A percentile compares a stretch with the other conserved stretches of the same genome.
phyloP scores from a whole-genome alignment of 2,797 vertebrate genomes.

The Tiaroga cobitis region DNA sequence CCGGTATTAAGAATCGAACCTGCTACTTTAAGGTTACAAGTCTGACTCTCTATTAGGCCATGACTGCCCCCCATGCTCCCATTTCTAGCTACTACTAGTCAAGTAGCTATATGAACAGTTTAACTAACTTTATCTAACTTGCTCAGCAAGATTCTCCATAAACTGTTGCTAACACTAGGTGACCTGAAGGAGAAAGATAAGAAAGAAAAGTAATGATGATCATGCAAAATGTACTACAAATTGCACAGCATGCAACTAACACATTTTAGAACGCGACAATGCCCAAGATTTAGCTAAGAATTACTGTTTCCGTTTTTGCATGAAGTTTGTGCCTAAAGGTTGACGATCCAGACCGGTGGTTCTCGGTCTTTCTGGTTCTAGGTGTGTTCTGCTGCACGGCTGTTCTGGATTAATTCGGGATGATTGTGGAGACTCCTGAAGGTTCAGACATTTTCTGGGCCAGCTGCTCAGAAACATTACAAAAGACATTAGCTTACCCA shows the following conservation, averaged over 20 bases:
- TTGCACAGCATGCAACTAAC: background rate
- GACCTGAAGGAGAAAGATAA: background rate
- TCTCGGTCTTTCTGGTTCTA: slow-evolving; percentile 25
- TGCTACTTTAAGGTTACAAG: background rate
- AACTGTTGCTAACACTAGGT: background rate
- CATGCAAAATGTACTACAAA: background rate
- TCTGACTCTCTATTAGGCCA: background rate
- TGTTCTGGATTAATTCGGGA: slow-evolving; percentile 56
- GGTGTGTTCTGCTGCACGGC: slow-evolving; percentile 49
- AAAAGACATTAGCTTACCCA: slow-evolving; percentile 64
- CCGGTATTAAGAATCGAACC: background rate
- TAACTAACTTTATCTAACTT: background rate
- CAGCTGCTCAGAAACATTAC: slow-evolving; percentile 61
- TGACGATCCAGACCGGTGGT: background rate
- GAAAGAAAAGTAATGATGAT: background rate
- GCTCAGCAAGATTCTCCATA: background rate
- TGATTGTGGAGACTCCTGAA: slow-evolving; percentile 60
- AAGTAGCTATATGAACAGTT: background rate
- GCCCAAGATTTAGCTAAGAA: background rate
- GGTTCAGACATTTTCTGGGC: slow-evolving; percentile 63
- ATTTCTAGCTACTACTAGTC: background rate
- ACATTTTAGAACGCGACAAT: background rate
- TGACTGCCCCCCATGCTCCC: background rate
- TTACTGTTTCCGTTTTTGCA: background rate
- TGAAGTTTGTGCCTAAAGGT: background rate